Percentiles rank a stretch among this genome's conserved stretches.
These are phyloP conservation scores for Apocrypta bakeri DNA, from an alignment of 1,140 invertebrate genomes.

Conservation along the genomic window DNA sequence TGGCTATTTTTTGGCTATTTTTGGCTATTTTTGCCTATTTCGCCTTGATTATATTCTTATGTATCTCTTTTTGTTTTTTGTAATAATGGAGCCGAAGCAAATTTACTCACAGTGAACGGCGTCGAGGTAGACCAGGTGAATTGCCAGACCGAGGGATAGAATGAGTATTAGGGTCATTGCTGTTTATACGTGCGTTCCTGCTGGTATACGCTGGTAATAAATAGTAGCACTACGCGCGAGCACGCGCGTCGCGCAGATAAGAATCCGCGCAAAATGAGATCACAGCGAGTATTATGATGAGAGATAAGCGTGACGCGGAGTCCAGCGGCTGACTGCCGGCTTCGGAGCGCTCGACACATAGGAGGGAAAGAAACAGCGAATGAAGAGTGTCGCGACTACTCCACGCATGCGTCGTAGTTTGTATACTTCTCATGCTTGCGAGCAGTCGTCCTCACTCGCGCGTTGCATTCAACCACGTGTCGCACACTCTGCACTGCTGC, in stretches of 20 bases:
- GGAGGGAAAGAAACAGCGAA: not conserved
- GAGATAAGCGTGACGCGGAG: constrained; percentile 57
- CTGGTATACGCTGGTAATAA: not conserved
- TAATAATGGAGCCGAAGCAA: not conserved
- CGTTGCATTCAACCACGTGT: constrained; percentile 10
- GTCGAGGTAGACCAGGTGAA: constrained; percentile 7
- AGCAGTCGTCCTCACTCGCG: not conserved
- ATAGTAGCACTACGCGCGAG: not conserved
- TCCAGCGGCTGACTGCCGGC: constrained; percentile 65
- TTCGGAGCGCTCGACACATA: not conserved
- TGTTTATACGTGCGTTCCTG: not conserved
- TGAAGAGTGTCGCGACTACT: not conserved
- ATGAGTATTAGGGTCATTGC: constrained; percentile 5
- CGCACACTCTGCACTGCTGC: constrained; percentile 26
- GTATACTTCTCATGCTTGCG: not conserved
- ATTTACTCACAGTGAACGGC: constrained; percentile 22
- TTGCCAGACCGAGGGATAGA: not conserved
- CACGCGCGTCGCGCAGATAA: not conserved
- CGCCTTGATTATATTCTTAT: no score
- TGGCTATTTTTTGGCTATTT: no score
- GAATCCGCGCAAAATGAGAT: not conserved
- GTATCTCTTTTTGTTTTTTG: constrained; percentile 1
- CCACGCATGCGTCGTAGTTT: constrained; percentile 36
- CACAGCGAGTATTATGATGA: not conserved
- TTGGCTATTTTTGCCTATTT: no score